These are phyloP conservation scores for Brachyalestes nurse DNA, from an alignment of 2,797 vertebrate genomes.

Conservation along the genomic window DNA sequence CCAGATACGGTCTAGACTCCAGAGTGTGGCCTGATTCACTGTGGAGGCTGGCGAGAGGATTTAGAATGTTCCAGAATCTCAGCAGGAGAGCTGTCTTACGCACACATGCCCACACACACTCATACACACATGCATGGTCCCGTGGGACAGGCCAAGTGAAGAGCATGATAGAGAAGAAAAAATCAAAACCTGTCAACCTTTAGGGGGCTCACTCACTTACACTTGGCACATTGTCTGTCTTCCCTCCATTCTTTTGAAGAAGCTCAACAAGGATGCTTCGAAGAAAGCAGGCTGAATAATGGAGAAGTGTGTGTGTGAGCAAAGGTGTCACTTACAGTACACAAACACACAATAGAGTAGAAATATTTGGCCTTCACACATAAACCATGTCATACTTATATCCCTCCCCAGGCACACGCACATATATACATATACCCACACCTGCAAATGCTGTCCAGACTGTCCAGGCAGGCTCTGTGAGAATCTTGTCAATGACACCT, in stretches of 20 bases:
- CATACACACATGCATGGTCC: neutral
- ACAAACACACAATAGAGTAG: neutral
- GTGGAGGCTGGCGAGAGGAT: slow-evolving; percentile 8
- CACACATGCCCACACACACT: slow-evolving; percentile 12
- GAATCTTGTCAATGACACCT: slow-evolving; percentile 9
- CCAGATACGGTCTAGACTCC: slow-evolving; percentile 59
- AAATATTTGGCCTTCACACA: slow-evolving; percentile 11
- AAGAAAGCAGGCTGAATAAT: neutral
- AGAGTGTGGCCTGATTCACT: slow-evolving; percentile 25
- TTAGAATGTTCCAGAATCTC: slow-evolving; percentile 26
- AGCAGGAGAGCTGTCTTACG: slow-evolving; percentile 14
- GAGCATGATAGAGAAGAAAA: neutral
- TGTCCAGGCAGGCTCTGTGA: neutral
- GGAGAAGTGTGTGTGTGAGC: slow-evolving; percentile 5
- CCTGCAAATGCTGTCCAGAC: neutral
- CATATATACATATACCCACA: neutral
- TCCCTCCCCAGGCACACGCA: neutral
- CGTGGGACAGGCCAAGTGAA: neutral
- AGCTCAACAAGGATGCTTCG: slow-evolving; percentile 22
- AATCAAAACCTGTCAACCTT: neutral
- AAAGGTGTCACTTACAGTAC: neutral
- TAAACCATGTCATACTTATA: neutral
- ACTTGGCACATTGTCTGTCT: slow-evolving; percentile 10
- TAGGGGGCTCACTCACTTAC: neutral
- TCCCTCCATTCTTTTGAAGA: slow-evolving; percentile 39